Evolutionary conservation across 2,888 invertebrate genomes (phyloP), one percentile per base, ranked within the genome.

Genomic region (Pristionchus arcanus): DNA sequence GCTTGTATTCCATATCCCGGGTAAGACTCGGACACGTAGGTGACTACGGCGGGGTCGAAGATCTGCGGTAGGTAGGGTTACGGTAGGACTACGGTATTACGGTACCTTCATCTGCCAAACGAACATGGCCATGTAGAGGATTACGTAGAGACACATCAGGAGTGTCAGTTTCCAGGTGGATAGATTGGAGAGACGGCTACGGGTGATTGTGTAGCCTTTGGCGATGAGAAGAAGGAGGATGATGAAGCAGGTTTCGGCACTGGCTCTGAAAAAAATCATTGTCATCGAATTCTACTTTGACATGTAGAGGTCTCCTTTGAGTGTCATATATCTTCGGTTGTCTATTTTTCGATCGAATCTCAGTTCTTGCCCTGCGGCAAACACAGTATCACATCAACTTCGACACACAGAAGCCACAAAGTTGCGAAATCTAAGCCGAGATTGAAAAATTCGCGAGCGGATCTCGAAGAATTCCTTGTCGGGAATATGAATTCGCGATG

Each of bases 181-280:
- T 21, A 96, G 96, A 0, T 97, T 96, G 87, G 97, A 97, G 37
- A 98, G 96, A 0, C 97, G 96, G 25, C 91, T 91, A n/a, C 98
- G 96, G 0, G 98, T 98, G 53, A 98, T 97, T 0, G 98, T 98
- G 95, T 97, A 98, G 0, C 98, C 98, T 95, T 98, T 98, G 0
- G 97, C 98, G 95, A 98, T 96, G 11, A 98, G 96, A 1, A 98
- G 96, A 88, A 98, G 96, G 25, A 98, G 96, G 0, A 98, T 96
- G 0, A 98, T 96, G 94, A 97, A 98, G 0, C 97, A 96, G 89
- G 97, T 97, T 95, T 97, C 97, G 28, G 97, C 97, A 4, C 96
- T 95, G 0, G 97, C 97, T 95, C 97, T 97, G 74, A 97, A 95
- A 49, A 3, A 25, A 49, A 49, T 49, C 9, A 49, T 49, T 9